phyloP scores from a whole-genome alignment of 2,797 vertebrate genomes.

The Cuculus canorus region DNA sequence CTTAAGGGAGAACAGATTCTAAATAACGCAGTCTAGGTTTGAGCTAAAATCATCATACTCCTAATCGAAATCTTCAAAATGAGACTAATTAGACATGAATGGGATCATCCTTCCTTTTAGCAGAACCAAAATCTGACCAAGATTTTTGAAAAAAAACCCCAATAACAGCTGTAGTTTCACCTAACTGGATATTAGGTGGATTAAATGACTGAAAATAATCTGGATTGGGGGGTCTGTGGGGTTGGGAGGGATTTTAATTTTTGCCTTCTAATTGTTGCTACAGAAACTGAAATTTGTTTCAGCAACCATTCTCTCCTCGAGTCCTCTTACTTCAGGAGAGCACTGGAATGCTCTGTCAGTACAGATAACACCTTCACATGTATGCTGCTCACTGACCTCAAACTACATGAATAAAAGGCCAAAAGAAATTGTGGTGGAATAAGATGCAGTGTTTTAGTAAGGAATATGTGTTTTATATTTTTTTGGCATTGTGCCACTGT shows the following conservation, averaged over 20 bases:
- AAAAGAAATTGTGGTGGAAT: slow-evolving; percentile 45
- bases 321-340: slow-evolving; percentile 48
- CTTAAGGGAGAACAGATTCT: slow-evolving; percentile 44
- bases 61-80: neutral
- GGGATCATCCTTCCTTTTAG: neutral
- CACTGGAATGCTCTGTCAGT: slow-evolving; percentile 17
- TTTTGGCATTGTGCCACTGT: slow-evolving; percentile 71
- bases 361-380: slow-evolving; percentile 40
- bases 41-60: slow-evolving; percentile 1
- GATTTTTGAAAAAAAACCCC: neutral
- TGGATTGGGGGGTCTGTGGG: no score
- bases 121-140: neutral
- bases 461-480: slow-evolving; percentile 56
- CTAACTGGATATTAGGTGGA: neutral
- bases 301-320: neutral
- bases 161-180: neutral
- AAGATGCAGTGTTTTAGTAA: slow-evolving; percentile 49
- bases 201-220: neutral
- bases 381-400: slow-evolving; percentile 65
- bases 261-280: neutral
- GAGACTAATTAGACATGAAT: neutral
- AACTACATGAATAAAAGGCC: slow-evolving; percentile 60
- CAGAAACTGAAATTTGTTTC: neutral
- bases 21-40: slow-evolving; percentile 4
- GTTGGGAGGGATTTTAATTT: neutral